Base-by-base conservation (phyloP, 2,113 vertebrate species). In the Mandrillus leucophaeus region DNA sequence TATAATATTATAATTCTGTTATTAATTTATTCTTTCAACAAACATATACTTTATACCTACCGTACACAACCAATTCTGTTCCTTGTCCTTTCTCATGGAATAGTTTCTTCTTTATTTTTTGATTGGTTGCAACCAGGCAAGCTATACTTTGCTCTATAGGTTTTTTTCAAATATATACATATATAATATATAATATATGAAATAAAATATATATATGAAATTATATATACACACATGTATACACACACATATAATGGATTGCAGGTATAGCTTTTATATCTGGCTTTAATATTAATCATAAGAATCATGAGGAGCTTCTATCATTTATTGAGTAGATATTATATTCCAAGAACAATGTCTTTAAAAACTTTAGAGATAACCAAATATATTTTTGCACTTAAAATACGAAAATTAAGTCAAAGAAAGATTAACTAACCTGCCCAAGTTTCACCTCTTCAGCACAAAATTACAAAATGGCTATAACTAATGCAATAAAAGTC, bases 21-120 rank as follows among this genome's bases (percentile, higher is more conserved):
- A 90, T 57, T 97, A 95, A 84, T 87, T 96, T 9, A 82, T 72
- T 82, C 48, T 52, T 90, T 90, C 30, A 96, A 88, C 35, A 90
- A 93, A 25, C 8, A 75, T 8, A n/a, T n/a, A 57, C 68, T 82
- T 82, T 59, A 64, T 50, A 35, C 9, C 35, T 72, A 61, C 16
- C 61, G 0, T 48, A 45, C 22, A 64, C 38, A 83, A 35, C 11
- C 79, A 82, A 88, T 66, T 79, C 38, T 79, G 30, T n/a, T 68
- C 64, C 89, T 23, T 23, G 48, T 32, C 5, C 27, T 57, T 95
- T 83, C 13, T 22, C 23, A 40, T n/a, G 27, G 6, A 76, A 38
- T 43, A 82, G 20, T 73, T 94, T 73, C 20, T 5, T 90, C 17
- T 83, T 96, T 73, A 45, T 25, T 73, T 6, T 85, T 81, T n/a